Evolutionary conservation across 2,797 vertebrate genomes (phyloP).

Genomic region (Furcifer pardalis): DNA sequence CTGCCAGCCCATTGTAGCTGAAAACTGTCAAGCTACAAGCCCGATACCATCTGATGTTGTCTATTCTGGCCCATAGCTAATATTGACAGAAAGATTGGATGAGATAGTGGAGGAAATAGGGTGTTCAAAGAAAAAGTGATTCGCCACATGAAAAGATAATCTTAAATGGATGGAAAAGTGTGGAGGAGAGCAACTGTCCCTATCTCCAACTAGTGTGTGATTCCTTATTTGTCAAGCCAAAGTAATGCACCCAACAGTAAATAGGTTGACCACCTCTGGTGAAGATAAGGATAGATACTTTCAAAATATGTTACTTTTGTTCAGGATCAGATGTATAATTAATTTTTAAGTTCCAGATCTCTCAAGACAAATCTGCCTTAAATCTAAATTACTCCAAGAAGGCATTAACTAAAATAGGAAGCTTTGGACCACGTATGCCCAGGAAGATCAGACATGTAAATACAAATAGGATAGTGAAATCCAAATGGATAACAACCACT

Average conservation of each 20-base stretch:
- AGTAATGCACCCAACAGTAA: too few species aligned
- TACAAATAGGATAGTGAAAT: conserved; percentile 10
- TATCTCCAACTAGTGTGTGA: too few species aligned
- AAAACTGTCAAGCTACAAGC: background rate
- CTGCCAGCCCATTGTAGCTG: background rate
- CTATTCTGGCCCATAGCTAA: background rate
- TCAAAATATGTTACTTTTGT: background rate
- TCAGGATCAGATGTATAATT: background rate
- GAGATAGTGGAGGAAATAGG: background rate
- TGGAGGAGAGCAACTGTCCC: background rate
- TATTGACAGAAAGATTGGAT: too few species aligned
- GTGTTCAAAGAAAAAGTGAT: background rate
- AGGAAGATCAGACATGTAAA: conserved; percentile 14
- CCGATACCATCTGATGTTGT: background rate
- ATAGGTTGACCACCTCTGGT: background rate
- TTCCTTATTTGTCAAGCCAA: background rate
- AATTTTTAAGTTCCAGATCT: conserved; percentile 1
- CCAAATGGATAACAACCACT: conserved; percentile 1
- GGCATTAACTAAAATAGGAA: too few species aligned
- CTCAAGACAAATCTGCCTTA: background rate
- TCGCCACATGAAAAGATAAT: background rate
- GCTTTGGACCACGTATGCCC: background rate
- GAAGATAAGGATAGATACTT: background rate
- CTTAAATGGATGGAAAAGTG: background rate
- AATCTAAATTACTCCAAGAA: background rate